Evolutionary conservation across 2,113 vertebrate genomes (phyloP), one percentile per base, ranked within the genome.

Genomic region (Grus americana): DNA sequence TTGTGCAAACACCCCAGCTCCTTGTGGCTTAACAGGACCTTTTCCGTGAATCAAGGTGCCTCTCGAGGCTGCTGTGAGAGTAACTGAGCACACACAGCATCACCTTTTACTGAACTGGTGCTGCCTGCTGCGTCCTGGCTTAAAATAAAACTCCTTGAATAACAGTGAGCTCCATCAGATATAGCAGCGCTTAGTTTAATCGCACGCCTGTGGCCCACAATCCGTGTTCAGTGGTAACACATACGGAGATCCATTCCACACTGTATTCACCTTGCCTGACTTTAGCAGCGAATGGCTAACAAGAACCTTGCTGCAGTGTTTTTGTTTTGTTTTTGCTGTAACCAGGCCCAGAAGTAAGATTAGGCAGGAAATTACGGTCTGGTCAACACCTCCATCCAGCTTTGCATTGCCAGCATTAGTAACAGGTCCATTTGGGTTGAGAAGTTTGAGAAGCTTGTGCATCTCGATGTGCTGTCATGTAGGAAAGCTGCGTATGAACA

Each of bases 221-320:
- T 14, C 40, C 1, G 0, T 2, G 29, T 5, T 50, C 54, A 3
- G 1, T 42, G 52, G 47, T 67, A 20, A n/a, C 29, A 20, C 2
- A 30, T 49, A 4, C 8, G 54, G 84, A 18, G 47, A 52, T 63
- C 44, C 79, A 27, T 22, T 15, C 74, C 73, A 5, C 40, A 2
- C 18, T 34, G 63, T 6, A 38, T 26, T 62, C 71, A 22, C 30
- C 38, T 38, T 8, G 1, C 5, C 17, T 46, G 40, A 6, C 72
- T 70, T 42, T 2, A 44, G 76, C 58, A 61, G 40, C 8, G 46
- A 68, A 10, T 9, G 4, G 27, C 32, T 17, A 32, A 11, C 63
- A 68, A 1, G 30, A 24, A 19, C 86, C 55, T 76, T 2, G 1
- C 59, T 78, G 50, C 42, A 24, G 36, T 21, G 36, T 1, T 44